These are phyloP conservation scores for Emberiza fucata DNA, from an alignment of 2,113 vertebrate species.

Conservation along the genomic window DNA sequence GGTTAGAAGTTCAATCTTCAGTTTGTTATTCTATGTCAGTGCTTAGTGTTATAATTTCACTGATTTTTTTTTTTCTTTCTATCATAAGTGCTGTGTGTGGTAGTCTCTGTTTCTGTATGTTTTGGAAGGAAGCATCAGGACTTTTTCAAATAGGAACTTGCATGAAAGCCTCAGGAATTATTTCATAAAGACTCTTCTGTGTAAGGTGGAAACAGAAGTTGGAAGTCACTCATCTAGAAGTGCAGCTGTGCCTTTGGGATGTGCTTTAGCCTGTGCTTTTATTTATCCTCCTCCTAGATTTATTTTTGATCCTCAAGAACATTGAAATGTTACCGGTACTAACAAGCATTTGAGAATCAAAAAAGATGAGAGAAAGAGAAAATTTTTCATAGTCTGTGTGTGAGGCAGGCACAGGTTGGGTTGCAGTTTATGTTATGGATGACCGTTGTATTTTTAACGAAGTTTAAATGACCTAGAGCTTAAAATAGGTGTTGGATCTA, in stretches of 20 bases:
- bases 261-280: background rate
- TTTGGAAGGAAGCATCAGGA: background rate
- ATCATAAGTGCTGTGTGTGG: background rate
- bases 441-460: background rate
- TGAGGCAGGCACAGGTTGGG: background rate
- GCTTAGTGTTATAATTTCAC: background rate
- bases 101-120: background rate
- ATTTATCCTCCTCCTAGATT: background rate
- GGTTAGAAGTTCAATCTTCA: background rate
- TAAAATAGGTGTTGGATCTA: background rate
- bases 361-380: background rate
- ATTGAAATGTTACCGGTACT: background rate
- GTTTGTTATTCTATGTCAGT: background rate
- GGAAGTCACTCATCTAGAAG: background rate
- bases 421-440: background rate
- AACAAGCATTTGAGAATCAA: background rate
- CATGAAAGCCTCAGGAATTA: fast-evolving
- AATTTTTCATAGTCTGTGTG: background rate
- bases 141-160: background rate
- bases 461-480: background rate
- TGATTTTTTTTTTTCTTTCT: background rate
- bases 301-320: background rate
- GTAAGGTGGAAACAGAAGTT: background rate
- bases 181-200: background rate
- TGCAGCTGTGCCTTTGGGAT: background rate